These are phyloP conservation scores for Clinocottus analis DNA, from an alignment of 2,113 vertebrate genomes.

Conservation along the genomic window DNA sequence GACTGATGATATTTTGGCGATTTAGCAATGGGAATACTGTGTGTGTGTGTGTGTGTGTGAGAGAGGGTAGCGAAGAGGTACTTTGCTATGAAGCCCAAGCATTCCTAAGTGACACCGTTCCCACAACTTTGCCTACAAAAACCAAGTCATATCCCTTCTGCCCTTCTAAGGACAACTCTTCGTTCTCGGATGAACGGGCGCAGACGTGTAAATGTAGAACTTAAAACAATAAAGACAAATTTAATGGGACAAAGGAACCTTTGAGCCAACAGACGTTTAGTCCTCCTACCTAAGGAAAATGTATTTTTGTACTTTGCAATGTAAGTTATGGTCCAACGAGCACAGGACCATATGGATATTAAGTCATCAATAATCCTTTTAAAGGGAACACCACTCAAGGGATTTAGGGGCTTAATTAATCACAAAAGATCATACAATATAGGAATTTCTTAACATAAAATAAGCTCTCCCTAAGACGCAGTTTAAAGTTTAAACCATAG, in stretches of 20 bases:
- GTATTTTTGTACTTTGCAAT: conserved; percentile 41
- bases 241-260: conserved; percentile 61
- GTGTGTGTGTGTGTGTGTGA: conserved; percentile 18
- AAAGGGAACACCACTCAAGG: not conserved
- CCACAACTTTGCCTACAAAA: conserved; percentile 52
- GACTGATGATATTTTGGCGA: conserved; percentile 51
- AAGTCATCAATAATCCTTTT: conserved; percentile 8
- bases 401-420: conserved; percentile 25
- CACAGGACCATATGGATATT: conserved; percentile 34
- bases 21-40: conserved; percentile 31
- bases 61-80: conserved; percentile 1
- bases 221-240: conserved; percentile 71
- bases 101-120: conserved; percentile 66
- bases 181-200: conserved; percentile 28
- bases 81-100: conserved; percentile 33
- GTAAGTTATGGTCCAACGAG: conserved; percentile 34
- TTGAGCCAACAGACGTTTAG: conserved; percentile 47
- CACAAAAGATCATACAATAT: not conserved
- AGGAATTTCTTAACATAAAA: conserved; percentile 1
- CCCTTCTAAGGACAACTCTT: conserved; percentile 63
- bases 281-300: conserved; percentile 38
- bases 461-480: not conserved
- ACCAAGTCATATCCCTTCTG: conserved; percentile 57
- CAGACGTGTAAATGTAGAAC: conserved; percentile 71
- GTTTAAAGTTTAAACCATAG: conserved; percentile 1